A percentile compares a stretch with the other conserved stretches of the same genome.
Conservation (phyloP, 2,113 vertebrate genomes). For the Corythaixoides concolor region DNA sequence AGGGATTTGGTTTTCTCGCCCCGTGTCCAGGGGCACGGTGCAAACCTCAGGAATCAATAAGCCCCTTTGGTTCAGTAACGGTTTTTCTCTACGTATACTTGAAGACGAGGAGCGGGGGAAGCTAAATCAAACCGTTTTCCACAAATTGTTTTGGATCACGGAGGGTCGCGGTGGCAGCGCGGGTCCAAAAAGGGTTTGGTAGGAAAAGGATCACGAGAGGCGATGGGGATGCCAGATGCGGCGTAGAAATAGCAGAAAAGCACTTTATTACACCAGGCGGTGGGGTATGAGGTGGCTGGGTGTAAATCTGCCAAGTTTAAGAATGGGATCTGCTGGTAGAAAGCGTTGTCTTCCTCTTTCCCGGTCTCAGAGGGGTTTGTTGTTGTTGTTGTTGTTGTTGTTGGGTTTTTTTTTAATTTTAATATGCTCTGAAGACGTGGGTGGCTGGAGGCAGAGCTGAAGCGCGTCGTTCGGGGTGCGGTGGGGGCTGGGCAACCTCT, state of each 20-base stretch:
- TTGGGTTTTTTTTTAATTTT: no score
- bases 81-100: neutral
- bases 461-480: rapidly evolving
- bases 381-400: no score
- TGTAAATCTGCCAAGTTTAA: neutral
- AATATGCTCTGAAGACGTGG: rapidly evolving
- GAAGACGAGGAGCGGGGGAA: neutral
- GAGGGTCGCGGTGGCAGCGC: rapidly evolving
- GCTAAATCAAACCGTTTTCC: neutral
- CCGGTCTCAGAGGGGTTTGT: neutral
- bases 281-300: rapidly evolving
- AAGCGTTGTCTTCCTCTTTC: neutral
- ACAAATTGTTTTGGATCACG: no score
- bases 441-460: neutral
- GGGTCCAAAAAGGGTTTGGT: neutral
- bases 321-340: neutral
- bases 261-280: neutral
- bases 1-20: neutral
- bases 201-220: neutral
- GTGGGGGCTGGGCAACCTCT: neutral
- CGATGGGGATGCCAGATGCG: neutral
- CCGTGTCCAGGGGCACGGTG: rapidly evolving
- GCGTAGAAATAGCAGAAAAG: neutral
- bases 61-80: rapidly evolving
- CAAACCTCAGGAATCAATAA: neutral